phyloP scores from a whole-genome alignment of 2,888 invertebrate species.

The Plagiodera versicolora region DNA sequence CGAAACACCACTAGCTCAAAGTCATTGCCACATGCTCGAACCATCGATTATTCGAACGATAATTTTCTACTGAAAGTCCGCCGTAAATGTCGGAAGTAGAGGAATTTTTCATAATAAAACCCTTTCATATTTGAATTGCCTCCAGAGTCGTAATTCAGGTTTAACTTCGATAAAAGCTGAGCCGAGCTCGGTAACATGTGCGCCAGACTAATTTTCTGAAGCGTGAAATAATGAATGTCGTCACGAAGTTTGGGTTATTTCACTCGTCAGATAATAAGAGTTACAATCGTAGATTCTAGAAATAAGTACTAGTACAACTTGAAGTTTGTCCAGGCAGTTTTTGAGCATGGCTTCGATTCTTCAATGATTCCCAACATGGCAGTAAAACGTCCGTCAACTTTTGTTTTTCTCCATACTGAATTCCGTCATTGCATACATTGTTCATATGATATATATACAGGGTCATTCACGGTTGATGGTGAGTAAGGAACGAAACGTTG shows the following conservation, averaged over 20 bases:
- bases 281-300: too few species aligned
- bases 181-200: slow-evolving; percentile 29
- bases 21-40: slow-evolving; percentile 26
- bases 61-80: slow-evolving; percentile 34
- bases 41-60: slow-evolving; percentile 30
- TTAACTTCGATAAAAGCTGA: slow-evolving; percentile 14
- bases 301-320: too few species aligned
- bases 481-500: too few species aligned
- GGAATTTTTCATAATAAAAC: slow-evolving; percentile 37
- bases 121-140: slow-evolving; percentile 33
- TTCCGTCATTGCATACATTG: too few species aligned
- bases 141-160: slow-evolving; percentile 23
- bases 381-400: too few species aligned
- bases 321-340: too few species aligned
- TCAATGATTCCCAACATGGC: too few species aligned
- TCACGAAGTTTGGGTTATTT: slow-evolving; percentile 29
- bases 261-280: slow-evolving; percentile 9
- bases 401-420: too few species aligned
- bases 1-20: neutral
- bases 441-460: too few species aligned
- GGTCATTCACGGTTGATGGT: too few species aligned
- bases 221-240: slow-evolving; percentile 33
- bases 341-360: too few species aligned
- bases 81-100: slow-evolving; percentile 40
- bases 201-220: slow-evolving; percentile 33